A percentile compares a stretch with the other conserved stretches of the same genome.
Conservation (phyloP, 2,797 vertebrate species). For the Apogon talboti region DNA sequence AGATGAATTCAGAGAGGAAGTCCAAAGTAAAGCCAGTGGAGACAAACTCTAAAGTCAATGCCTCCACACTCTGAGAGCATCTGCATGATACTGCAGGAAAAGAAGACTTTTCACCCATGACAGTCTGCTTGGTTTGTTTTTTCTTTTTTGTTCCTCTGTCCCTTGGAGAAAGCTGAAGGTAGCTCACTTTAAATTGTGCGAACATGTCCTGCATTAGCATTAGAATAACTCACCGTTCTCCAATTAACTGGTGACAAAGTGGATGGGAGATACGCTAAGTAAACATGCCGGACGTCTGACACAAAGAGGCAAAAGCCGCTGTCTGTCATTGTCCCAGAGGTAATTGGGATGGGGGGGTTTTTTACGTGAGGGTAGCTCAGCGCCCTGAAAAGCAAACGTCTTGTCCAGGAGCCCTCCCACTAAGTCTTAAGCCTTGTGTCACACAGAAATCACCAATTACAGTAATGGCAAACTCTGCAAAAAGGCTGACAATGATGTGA, state of each 20-base stretch:
- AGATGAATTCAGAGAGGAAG: conserved; percentile 31
- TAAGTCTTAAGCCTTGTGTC: conserved; percentile 62
- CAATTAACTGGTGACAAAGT: conserved; percentile 83
- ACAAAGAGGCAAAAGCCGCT: conserved; percentile 74
- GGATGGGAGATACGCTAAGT: conserved; percentile 66
- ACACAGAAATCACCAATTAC: conserved; percentile 80
- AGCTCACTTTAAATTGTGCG: conserved; percentile 60
- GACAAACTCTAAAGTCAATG: background rate
- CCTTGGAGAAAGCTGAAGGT: conserved; percentile 47
- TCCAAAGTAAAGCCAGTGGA: conserved; percentile 20
- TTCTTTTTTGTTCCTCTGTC: conserved; percentile 27
- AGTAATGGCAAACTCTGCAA: conserved; percentile 69
- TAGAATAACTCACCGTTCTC: conserved; percentile 68
- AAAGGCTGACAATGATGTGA: conserved; percentile 62
- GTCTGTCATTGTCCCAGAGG: conserved; percentile 69
- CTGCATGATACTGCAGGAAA: conserved; percentile 5
- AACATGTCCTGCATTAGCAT: conserved; percentile 74
- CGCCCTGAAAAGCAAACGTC: conserved; percentile 59
- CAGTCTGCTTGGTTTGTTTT: background rate
- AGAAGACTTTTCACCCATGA: conserved; percentile 33
- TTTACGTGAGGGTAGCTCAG: conserved; percentile 5
- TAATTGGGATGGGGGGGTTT: conserved; percentile 69
- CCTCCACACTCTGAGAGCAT: conserved; percentile 1
- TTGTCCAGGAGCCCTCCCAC: conserved; percentile 47
- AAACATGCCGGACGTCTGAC: conserved; percentile 71